phyloP scores from a whole-genome alignment of 2,113 vertebrate species.

The Felis catus region F.catus_Fca126_mat1.0 CM031424.1:29872001-29872500 shows the following conservation, averaged over 20 bases:
- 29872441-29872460: neutral
- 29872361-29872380: neutral
- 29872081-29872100: neutral
- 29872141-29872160: neutral
- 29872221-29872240: neutral
- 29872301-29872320: neutral
- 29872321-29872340: neutral
- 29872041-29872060: neutral
- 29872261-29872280: neutral
- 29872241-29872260: neutral
- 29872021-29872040: neutral
- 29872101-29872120: neutral
- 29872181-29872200: neutral
- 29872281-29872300: neutral
- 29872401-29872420: neutral
- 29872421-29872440: neutral
- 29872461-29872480: neutral
- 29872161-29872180: neutral
- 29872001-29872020: fast-evolving
- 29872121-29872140: constrained; percentile 24
- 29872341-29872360: neutral
- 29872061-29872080: neutral
- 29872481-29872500: neutral
- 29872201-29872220: constrained; percentile 17
- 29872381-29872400: neutral